Percentiles rank a stretch among this genome's conserved stretches.
Evolutionary conservation across 2,888 invertebrate genomes (phyloP).

Genomic region (Stenoptilia bipunctidactyla): DNA sequence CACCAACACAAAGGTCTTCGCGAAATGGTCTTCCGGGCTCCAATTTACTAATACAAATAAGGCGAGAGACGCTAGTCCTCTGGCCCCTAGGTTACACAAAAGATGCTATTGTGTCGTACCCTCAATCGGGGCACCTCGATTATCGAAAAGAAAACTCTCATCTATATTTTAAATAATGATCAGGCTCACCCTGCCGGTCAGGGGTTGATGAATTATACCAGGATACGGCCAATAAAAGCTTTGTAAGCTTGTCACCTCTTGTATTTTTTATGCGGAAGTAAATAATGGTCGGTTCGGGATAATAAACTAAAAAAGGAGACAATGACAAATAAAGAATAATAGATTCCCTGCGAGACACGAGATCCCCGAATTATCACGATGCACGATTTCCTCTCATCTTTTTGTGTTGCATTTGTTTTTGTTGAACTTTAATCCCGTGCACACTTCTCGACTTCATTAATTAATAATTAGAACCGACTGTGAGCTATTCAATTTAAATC

Average conservation of each 20-base stretch:
- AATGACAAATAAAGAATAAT: too few species aligned
- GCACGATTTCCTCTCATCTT: too few species aligned
- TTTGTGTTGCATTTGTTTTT: too few species aligned
- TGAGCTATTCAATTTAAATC: too few species aligned
- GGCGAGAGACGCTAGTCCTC: slow-evolving; percentile 32
- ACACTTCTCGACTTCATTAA: too few species aligned
- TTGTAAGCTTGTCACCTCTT: slow-evolving; percentile 42
- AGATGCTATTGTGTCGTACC: slow-evolving; percentile 56
- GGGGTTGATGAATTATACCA: slow-evolving; percentile 54
- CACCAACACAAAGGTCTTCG: slow-evolving; percentile 31
- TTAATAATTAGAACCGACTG: too few species aligned
- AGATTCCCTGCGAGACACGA: too few species aligned
- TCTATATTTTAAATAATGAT: slow-evolving; percentile 72
- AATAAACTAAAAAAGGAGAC: too few species aligned
- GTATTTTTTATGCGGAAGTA: slow-evolving; percentile 15
- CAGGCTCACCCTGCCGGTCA: slow-evolving; percentile 37
- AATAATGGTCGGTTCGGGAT: not conserved
- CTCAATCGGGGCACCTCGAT: slow-evolving; percentile 60
- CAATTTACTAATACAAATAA: slow-evolving; percentile 69
- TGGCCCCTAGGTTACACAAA: slow-evolving; percentile 46
- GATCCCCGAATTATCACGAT: too few species aligned
- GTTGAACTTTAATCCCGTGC: too few species aligned
- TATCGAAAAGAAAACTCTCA: slow-evolving; percentile 71
- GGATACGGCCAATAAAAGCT: slow-evolving; percentile 48
- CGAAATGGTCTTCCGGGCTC: slow-evolving; percentile 53